phyloP scores from a whole-genome alignment of 2,797 vertebrate species.

The Geotrypetes seraphini region DNA sequence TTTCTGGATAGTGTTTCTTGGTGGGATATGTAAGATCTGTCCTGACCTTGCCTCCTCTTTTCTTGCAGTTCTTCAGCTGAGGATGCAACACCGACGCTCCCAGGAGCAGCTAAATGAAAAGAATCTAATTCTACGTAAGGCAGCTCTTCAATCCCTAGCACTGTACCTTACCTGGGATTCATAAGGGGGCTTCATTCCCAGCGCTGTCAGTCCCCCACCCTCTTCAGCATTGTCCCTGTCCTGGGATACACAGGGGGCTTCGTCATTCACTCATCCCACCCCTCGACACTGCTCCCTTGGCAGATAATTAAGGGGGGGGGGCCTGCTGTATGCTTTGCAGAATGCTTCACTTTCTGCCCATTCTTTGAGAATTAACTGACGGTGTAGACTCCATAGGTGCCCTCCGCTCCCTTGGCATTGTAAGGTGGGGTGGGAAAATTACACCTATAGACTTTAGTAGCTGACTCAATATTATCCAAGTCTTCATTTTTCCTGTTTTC shows the following conservation, averaged over 20 bases:
- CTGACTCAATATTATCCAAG: neutral
- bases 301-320: too few species aligned
- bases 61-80: conserved; percentile 67
- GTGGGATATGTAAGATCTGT: too few species aligned
- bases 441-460: too few species aligned
- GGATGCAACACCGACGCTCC: conserved; percentile 71
- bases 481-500: neutral
- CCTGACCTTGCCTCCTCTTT: neutral
- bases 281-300: too few species aligned
- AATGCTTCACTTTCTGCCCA: too few species aligned
- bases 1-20: too few species aligned
- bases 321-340: too few species aligned
- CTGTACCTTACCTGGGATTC: neutral
- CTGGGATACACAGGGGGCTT: neutral
- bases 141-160: neutral
- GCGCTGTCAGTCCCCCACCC: neutral
- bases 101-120: conserved; percentile 44
- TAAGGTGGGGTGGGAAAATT: too few species aligned
- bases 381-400: too few species aligned
- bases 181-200: neutral
- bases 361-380: too few species aligned
- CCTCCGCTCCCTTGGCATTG: too few species aligned
- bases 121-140: conserved; percentile 6
- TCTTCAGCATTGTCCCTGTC: neutral
- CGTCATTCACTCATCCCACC: too few species aligned